These are phyloP conservation scores for Conus ventricosus DNA, from an alignment of 1,140 invertebrate species.

Conservation along the genomic window DNA sequence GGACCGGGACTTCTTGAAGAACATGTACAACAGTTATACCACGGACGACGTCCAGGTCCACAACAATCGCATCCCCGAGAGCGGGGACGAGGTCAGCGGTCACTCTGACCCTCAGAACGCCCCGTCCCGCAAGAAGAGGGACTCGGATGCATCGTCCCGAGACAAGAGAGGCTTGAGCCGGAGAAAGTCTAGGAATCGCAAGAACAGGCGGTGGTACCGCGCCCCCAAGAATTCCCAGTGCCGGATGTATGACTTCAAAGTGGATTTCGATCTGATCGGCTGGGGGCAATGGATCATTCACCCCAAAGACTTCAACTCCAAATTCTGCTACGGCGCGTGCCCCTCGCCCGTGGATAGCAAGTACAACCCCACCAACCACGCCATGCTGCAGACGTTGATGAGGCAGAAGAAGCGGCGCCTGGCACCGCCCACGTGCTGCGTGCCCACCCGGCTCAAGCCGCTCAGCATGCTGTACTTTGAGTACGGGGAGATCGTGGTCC, in stretches of 20 bases:
- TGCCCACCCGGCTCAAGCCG: constrained; percentile 70
- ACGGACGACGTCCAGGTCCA: constrained; percentile 25
- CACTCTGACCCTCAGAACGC: not conserved
- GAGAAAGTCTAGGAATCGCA: constrained; percentile 33
- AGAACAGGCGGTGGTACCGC: constrained; percentile 44
- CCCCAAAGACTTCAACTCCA: constrained; percentile 95
- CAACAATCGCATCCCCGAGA: not conserved
- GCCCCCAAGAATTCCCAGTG: constrained; percentile 47
- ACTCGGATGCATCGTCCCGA: not conserved
- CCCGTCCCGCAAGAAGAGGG: not conserved
- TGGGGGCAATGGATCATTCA: constrained; percentile 99
- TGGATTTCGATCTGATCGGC: constrained; percentile 95
- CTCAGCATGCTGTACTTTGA: constrained; percentile 75
- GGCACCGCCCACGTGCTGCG: constrained; percentile 70
- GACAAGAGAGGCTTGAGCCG: constrained; percentile 33
- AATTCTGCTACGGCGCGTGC: constrained; percentile 94
- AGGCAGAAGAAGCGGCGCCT: constrained; percentile 76
- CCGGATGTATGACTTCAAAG: constrained; percentile 81
- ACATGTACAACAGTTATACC: constrained; percentile 56
- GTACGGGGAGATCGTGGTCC: constrained; percentile 66
- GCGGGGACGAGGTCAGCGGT: constrained; percentile 1
- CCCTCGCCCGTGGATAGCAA: constrained; percentile 72
- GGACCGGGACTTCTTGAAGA: constrained; percentile 56
- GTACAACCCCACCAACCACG: constrained; percentile 91
- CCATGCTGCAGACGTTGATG: constrained; percentile 96